Percentiles rank a stretch among this genome's conserved stretches.
phyloP scores from a whole-genome alignment of 2,888 invertebrate genomes.

The Mythimna pallens region DNA sequence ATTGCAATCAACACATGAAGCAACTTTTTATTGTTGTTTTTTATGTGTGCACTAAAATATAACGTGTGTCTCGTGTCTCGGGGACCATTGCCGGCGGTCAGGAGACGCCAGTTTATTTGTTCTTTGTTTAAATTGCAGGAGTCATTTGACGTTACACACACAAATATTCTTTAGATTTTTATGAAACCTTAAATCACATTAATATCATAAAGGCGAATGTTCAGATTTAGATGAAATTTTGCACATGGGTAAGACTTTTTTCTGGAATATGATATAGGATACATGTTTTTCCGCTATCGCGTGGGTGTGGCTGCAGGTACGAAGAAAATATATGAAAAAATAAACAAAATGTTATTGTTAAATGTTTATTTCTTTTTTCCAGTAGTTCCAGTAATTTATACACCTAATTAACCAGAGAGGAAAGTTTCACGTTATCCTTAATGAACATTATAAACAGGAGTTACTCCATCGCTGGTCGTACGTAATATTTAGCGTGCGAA shows the following conservation, averaged over 20 bases:
- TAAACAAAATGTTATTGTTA: background rate
- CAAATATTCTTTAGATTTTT: background rate
- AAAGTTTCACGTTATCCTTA: slow-evolving; percentile 25
- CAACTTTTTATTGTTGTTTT: slow-evolving; percentile 55
- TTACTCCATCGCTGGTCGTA: slow-evolving; percentile 21
- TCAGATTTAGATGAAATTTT: too few relatives aligned
- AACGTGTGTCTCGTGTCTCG: slow-evolving; percentile 40
- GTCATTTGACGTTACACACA: slow-evolving; percentile 11
- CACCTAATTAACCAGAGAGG: slow-evolving; percentile 29
- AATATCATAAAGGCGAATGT: too few relatives aligned
- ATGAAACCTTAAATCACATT: too few relatives aligned
- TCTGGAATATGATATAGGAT: too few relatives aligned
- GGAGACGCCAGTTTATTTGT: slow-evolving; percentile 22
- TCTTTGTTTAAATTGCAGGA: slow-evolving; percentile 6
- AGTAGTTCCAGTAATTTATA: slow-evolving; percentile 25
- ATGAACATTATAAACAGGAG: slow-evolving; percentile 31
- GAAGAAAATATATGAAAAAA: background rate
- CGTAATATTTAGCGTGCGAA: slow-evolving; percentile 2
- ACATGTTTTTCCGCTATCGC: background rate
- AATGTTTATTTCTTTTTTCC: background rate
- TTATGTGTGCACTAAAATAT: slow-evolving; percentile 52
- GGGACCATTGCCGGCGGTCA: background rate
- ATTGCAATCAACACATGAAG: slow-evolving; percentile 55
- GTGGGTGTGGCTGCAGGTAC: background rate
- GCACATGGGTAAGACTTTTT: too few relatives aligned